These are phyloP conservation scores for Miniopterus natalensis DNA, from an alignment of 2,113 vertebrate genomes.

Conservation along the genomic window DNA sequence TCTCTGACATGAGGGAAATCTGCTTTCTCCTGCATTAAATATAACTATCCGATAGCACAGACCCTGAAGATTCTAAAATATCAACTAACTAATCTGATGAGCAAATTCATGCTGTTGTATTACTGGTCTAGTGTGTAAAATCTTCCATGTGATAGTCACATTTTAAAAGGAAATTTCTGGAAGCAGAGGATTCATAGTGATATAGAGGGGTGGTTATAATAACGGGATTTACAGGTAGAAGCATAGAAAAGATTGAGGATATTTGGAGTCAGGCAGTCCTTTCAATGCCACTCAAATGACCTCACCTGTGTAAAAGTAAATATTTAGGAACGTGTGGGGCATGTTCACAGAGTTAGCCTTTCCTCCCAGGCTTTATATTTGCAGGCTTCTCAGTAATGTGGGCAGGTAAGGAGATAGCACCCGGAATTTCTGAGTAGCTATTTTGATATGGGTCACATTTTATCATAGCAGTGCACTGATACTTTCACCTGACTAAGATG, in stretches of 20 bases:
- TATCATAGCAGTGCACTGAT: neutral
- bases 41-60: neutral
- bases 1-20: neutral
- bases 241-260: neutral
- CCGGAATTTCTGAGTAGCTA: neutral
- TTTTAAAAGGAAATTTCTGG: neutral
- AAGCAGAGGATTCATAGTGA: neutral
- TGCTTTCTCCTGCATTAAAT: neutral
- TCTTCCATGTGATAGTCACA: neutral
- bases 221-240: neutral
- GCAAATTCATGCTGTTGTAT: neutral
- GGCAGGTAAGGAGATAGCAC: neutral
- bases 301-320: neutral
- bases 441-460: conserved; percentile 34
- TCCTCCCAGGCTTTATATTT: neutral
- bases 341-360: neutral
- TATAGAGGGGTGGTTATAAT: neutral
- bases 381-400: neutral
- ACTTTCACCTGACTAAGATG: conserved; percentile 13
- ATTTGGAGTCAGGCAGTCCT: neutral
- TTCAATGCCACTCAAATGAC: neutral
- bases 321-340: neutral
- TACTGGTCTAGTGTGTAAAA: neutral
- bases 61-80: neutral
- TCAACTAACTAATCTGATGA: neutral